Conservation (phyloP, 1,140 invertebrate species). For the Pectinophora gossypiella region DNA sequence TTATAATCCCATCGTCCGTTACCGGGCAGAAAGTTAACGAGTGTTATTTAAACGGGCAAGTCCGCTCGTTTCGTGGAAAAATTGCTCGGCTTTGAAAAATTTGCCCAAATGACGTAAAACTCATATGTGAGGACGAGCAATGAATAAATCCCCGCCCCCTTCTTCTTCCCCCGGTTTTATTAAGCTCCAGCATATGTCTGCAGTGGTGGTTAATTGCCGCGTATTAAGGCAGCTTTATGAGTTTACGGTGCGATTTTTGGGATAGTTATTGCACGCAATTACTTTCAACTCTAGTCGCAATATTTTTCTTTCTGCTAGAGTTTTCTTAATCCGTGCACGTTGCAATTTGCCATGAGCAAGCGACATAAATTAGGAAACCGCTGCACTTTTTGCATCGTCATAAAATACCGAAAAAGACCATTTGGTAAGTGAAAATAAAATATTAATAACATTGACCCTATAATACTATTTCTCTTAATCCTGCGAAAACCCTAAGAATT, state of each 20-base stretch:
- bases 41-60: slow-evolving; percentile 54
- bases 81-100: slow-evolving; percentile 60
- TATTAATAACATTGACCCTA: slow-evolving; percentile 14
- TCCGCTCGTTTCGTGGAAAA: slow-evolving; percentile 39
- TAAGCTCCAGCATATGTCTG: slow-evolving; percentile 44
- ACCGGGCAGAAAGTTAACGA: slow-evolving; percentile 57
- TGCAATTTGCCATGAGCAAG: too few species aligned
- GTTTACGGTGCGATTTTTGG: slow-evolving; percentile 3
- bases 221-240: slow-evolving; percentile 19
- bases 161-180: slow-evolving; percentile 41
- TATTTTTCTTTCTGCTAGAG: too few species aligned
- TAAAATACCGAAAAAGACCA: not conserved
- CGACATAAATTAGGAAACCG: not conserved
- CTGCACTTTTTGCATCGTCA: not conserved
- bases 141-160: slow-evolving; percentile 35
- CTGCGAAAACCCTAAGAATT: slow-evolving; percentile 33
- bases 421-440: not conserved
- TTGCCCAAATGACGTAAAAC: slow-evolving; percentile 59
- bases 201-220: slow-evolving; percentile 43
- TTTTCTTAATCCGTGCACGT: too few species aligned
- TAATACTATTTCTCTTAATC: slow-evolving; percentile 34
- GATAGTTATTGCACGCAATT: not conserved
- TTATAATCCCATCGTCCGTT: slow-evolving; percentile 52
- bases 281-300: too few species aligned
- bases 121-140: slow-evolving; percentile 48